These are phyloP conservation scores for Nesidiocoris tenuis DNA, from an alignment of 2,888 invertebrate genomes.

Conservation along the genomic window DNA sequence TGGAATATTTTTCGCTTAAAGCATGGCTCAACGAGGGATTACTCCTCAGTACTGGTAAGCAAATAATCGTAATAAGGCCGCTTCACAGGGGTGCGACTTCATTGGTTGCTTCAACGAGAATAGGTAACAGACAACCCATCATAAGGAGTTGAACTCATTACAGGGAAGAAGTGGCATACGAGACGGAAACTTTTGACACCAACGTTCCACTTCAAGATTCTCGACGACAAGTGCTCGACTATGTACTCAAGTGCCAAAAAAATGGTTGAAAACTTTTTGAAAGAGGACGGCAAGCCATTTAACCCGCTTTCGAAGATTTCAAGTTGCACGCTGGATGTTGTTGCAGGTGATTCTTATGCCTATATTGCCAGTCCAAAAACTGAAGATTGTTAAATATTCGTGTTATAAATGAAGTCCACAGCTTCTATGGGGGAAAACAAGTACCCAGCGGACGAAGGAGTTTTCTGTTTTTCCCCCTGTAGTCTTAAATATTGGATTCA, in stretches of 20 bases:
- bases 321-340: slow-evolving; percentile 28
- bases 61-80: too few species aligned
- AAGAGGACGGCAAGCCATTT: slow-evolving; percentile 21
- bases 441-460: too few species aligned
- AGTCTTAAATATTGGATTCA: too few species aligned
- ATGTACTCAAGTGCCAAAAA: slow-evolving; percentile 27
- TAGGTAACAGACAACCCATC: too few species aligned
- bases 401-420: too few species aligned
- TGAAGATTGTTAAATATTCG: not conserved
- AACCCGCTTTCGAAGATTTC: slow-evolving; percentile 7
- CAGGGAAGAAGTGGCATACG: slow-evolving; percentile 43
- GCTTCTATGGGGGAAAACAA: too few species aligned
- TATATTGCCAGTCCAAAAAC: not conserved
- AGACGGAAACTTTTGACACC: slow-evolving; percentile 41
- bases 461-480: too few species aligned
- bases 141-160: too few species aligned
- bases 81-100: too few species aligned
- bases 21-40: slow-evolving; percentile 34
- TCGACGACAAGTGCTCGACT: slow-evolving; percentile 23
- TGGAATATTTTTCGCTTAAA: slow-evolving; percentile 13
- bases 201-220: slow-evolving; percentile 44
- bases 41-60: slow-evolving; percentile 34
- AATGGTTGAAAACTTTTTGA: slow-evolving; percentile 17
- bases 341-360: slow-evolving; percentile 14
- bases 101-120: too few species aligned